Conservation (phyloP, 2,113 vertebrate genomes). For the Alexandromys fortis region DNA sequence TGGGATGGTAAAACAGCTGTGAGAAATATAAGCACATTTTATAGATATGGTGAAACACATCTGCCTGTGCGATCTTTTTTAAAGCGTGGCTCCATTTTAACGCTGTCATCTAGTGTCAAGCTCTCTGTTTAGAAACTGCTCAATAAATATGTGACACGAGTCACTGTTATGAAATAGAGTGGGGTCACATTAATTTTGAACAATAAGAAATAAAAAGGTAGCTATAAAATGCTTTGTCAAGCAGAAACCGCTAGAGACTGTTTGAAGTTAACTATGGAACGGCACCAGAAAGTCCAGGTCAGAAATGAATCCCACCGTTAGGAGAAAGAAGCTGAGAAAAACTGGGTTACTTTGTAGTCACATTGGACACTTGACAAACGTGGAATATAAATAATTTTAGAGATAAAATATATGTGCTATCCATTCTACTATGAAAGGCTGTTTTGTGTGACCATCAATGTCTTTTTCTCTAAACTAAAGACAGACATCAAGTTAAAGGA, state of each 20-base stretch:
- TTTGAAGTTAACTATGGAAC: not conserved
- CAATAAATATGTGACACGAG: not conserved
- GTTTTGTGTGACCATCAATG: not conserved
- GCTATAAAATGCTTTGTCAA: not conserved
- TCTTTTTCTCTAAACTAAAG: not conserved
- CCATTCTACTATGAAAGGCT: not conserved
- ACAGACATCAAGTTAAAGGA: not conserved
- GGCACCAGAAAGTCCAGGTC: not conserved
- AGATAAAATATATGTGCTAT: not conserved
- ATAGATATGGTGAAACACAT: not conserved
- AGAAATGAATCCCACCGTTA: not conserved
- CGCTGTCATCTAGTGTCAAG: not conserved
- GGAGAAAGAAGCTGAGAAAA: not conserved
- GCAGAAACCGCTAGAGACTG: not conserved
- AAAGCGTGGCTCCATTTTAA: not conserved
- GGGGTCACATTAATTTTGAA: not conserved
- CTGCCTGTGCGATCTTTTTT: not conserved
- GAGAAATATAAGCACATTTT: slow-evolving; percentile 1
- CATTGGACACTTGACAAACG: not conserved
- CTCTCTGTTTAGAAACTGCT: slow-evolving; percentile 17
- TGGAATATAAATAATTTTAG: not conserved
- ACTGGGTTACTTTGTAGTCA: not conserved
- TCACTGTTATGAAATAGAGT: not conserved
- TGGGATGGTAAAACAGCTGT: not conserved
- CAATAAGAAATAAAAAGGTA: not conserved